These are phyloP conservation scores for Mythimna impura DNA, from an alignment of 2,888 invertebrate species.

Conservation along the genomic window DNA sequence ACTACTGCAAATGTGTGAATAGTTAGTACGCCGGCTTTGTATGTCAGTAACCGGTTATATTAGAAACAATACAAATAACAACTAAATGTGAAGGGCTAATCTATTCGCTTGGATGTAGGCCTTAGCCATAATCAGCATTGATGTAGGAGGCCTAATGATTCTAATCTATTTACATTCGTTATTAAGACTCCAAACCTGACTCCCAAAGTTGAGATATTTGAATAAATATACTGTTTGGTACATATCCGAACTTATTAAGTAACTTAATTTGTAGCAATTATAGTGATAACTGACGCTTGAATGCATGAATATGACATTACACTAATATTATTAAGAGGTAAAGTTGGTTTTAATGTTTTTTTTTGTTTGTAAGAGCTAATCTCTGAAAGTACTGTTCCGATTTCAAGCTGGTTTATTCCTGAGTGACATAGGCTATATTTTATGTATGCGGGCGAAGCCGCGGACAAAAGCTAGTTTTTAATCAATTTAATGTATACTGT, in stretches of 20 bases:
- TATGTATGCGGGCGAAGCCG: too few relatives aligned
- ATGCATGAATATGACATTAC: too few relatives aligned
- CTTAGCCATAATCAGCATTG: slow-evolving; percentile 16
- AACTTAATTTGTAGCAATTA: too few relatives aligned
- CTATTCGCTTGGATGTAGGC: not conserved
- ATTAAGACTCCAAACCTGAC: not conserved
- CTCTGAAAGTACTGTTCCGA: too few relatives aligned
- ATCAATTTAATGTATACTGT: too few relatives aligned
- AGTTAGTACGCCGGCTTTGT: not conserved
- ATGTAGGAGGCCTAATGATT: slow-evolving; percentile 25
- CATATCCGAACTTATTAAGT: not conserved
- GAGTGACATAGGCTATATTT: too few relatives aligned
- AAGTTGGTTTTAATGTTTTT: too few relatives aligned
- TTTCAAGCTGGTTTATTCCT: too few relatives aligned
- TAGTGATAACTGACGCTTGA: too few relatives aligned
- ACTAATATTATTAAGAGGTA: too few relatives aligned
- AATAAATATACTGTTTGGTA: not conserved
- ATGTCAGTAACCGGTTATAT: not conserved
- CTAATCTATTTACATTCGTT: not conserved
- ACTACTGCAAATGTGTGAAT: not conserved
- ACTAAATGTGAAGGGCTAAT: slow-evolving; percentile 14
- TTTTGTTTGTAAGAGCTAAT: too few relatives aligned
- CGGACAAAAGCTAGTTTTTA: too few relatives aligned
- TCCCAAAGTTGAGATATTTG: not conserved
- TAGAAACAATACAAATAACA: not conserved